These are phyloP conservation scores for Caenorhabditis inopinata DNA, from an alignment of 1,140 invertebrate genomes.

Conservation along the genomic window DNA sequence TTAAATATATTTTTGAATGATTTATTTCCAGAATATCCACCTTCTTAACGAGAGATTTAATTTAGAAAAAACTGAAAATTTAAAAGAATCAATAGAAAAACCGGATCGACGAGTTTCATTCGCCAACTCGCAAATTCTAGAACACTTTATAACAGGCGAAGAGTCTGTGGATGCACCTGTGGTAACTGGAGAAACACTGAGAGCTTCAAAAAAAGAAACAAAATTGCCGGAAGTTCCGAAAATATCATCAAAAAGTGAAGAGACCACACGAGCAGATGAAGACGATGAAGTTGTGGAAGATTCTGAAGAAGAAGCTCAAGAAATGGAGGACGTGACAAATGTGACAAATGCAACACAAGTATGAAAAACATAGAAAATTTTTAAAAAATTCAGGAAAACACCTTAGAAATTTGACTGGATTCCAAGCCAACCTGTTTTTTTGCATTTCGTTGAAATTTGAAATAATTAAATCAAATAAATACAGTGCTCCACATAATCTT, in stretches of 20 bases:
- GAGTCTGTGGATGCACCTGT: not conserved
- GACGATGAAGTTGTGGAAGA: conserved; percentile 8
- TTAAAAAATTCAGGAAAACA: too few species aligned
- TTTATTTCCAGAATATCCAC: not conserved
- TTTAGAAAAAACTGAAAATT: not conserved
- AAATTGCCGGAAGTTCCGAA: too few species aligned
- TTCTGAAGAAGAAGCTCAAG: not conserved
- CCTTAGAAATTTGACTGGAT: too few species aligned
- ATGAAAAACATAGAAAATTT: too few species aligned
- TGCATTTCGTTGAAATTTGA: too few species aligned
- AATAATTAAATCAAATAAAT: too few species aligned
- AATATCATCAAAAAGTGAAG: too few species aligned
- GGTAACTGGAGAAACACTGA: not conserved
- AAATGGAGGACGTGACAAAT: not conserved
- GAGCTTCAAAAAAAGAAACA: too few species aligned
- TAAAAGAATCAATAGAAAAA: not conserved
- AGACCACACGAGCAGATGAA: not conserved
- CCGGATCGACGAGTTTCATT: not conserved
- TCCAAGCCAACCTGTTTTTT: too few species aligned
- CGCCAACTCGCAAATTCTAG: not conserved
- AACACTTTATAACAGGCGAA: not conserved
- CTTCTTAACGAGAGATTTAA: not conserved
- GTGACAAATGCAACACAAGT: too few species aligned
- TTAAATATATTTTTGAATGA: too few species aligned
- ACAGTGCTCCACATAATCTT: too few species aligned